Base-by-base conservation (phyloP, 2,113 vertebrate species). In the Neogale vison region DNA sequence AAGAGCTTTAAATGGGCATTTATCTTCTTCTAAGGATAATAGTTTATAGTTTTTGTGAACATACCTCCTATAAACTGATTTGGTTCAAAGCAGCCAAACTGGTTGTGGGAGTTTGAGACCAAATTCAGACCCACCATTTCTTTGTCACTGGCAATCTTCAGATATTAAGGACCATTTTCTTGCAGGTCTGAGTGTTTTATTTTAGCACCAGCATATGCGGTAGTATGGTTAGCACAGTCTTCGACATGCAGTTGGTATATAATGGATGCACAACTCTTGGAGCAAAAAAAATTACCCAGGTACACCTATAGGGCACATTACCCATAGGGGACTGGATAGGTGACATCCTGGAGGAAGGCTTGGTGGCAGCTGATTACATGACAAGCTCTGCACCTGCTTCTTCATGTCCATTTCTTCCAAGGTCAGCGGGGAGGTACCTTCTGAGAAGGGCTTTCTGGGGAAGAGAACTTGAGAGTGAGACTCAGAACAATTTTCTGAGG, bases 21-120 rank as follows among this genome's bases (percentile, higher is more conserved):
- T 81, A 69, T 92, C 36, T 69, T 80, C 34, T 77, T 92, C 20
- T 93, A 42, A 88, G 77, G n/a, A 93, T 91, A 39, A 55, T 63
- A 85, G 42, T 86, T 95, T 15, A 69, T 57, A 74, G 67, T 81
- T 90, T 95, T 50, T 81, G 23, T 63, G 77, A 88, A 76, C 13
- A 65, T 29, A 52, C 9, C 55, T 92, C 94, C 45, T 69, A n/a
- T 69, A 34, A 87, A 50, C 45, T 80, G 77, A 87, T 50, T 67
- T 74, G 20, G 13, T 65, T 93, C 74, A 67, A 82, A 88, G 15
- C 61, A 71, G 42, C 34, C 20, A 45, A 82, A 91, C 29, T 72
- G 76, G 26, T 88, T 90, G 13, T 65, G 80, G 69, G 50, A 76
- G 13, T 47, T 26, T 47, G 59, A 92, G 52, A 81, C 6, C 74